These are phyloP conservation scores for Anniella stebbinsi DNA, from an alignment of 2,797 vertebrate genomes.

Conservation along the genomic window DNA sequence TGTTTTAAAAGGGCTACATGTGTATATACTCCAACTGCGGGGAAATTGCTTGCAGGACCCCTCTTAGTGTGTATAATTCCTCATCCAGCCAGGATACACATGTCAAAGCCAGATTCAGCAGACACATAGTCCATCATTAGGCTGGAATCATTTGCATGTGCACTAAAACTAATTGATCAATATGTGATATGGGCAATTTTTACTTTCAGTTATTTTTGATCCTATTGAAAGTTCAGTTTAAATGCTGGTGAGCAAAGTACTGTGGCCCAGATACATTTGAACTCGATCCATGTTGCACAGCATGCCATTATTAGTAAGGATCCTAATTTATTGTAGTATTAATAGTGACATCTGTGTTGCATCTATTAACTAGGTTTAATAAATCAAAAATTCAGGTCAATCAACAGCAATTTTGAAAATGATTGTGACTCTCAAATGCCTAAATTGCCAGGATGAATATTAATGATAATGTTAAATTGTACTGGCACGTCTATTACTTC, in stretches of 20 bases:
- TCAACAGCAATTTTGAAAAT: conserved; percentile 58
- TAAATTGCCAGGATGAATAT: conserved; percentile 44
- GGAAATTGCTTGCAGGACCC: neutral
- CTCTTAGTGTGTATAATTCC: neutral
- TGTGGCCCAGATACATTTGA: conserved; percentile 56
- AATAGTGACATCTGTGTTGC: conserved; percentile 53
- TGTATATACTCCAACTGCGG: neutral
- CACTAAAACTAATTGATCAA: neutral
- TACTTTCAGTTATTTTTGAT: conserved; percentile 19
- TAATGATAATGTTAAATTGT: conserved; percentile 58
- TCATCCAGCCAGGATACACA: neutral
- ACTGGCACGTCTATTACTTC: conserved; percentile 16
- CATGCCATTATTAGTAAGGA: conserved; percentile 49
- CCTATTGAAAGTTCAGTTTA: conserved; percentile 39
- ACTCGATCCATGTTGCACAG: conserved; percentile 6
- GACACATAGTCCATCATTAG: no score
- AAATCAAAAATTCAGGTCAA: conserved; percentile 65
- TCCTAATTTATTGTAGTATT: conserved; percentile 53
- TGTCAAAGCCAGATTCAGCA: neutral
- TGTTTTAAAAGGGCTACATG: neutral
- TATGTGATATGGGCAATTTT: neutral
- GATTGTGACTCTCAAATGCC: conserved; percentile 58
- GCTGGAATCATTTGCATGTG: neutral
- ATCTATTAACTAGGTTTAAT: conserved; percentile 62
- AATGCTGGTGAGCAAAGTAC: conserved; percentile 46